Evolutionary conservation across 1,140 invertebrate species (phyloP), one percentile per base, ranked within the genome.

Genomic region (Gerris buenoi): DNA sequence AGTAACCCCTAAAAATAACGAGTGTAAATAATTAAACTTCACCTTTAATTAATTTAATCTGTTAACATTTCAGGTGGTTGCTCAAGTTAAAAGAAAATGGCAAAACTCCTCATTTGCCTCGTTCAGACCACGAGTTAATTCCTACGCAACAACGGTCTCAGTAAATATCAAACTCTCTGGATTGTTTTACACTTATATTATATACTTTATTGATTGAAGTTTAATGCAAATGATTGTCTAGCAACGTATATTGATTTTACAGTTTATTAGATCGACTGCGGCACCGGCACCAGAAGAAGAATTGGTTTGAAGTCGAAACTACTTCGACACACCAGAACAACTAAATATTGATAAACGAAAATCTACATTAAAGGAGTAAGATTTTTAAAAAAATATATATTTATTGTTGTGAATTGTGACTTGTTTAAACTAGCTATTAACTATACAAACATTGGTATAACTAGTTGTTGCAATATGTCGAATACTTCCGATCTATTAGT

Each of bases 101-200:
- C 81, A 86, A 69, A 84, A 83, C 64, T 46, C 33, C 5, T 46
- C 33, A 18, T 46, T 46, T 46, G 80, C 85, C 25, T 85, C 82
- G 70, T 85, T 88, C 72, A 79, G 88, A 46, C 86, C 86, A 61
- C 80, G 89, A 65, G 86, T 87, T 64, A 90, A 89, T 76, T 90
- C 88, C 68, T 88, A 87, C 74, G 87, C 88, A 33, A 90, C 89
- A 63, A 89, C 88, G 71, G 88, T 90, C 74, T 90, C 88, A 82
- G 88, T 90, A 84, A 84, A 85, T 82, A 77, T 77, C 68, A 46
- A 10, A 67, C 72, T 70, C 64, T 33, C 14, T 22, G 58, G 22
- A 56, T 3, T 63, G 28, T 25, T 65, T 27, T 56, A 57, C n/a
- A 25, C 58, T 65, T 46, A 15, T 27, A 58, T 63, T 27, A 33